A percentile compares a stretch with the other conserved stretches of the same genome.
phyloP scores from a whole-genome alignment of 2,113 vertebrate genomes.

The Pyrgilauda ruficollis region DNA sequence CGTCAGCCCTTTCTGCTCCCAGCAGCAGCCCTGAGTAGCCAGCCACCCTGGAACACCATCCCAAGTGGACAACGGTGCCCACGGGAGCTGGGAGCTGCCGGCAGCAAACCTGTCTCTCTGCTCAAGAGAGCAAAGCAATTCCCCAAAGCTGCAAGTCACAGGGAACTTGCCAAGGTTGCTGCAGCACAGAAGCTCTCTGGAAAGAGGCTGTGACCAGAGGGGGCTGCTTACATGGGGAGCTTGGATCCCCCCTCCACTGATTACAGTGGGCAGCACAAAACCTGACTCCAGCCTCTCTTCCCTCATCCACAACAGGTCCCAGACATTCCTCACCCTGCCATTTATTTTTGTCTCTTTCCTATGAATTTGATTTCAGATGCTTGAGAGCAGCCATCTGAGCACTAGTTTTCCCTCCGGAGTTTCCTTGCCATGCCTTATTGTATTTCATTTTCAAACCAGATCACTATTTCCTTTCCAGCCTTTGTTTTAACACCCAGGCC shows the following conservation, averaged over 20 bases:
- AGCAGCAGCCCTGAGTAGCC: not conserved
- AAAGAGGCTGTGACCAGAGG: not conserved
- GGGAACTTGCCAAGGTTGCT: not conserved
- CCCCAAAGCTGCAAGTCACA: not conserved
- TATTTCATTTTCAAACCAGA: not conserved
- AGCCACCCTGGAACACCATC: not conserved
- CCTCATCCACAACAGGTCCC: not conserved
- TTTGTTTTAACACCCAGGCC: not conserved
- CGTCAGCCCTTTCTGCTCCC: accelerated
- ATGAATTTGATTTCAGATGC: not conserved
- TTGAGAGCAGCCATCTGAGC: not conserved
- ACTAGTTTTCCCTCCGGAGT: not conserved
- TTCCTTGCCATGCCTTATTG: not conserved
- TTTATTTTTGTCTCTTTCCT: not conserved
- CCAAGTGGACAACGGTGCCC: accelerated
- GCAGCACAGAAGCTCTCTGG: not conserved
- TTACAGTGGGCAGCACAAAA: not conserved
- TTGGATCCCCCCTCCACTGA: accelerated
- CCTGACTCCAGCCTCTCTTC: not conserved
- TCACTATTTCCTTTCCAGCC: conserved; percentile 4
- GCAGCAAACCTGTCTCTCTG: not conserved
- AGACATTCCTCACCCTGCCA: not conserved
- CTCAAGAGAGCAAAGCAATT: not conserved
- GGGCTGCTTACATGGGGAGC: accelerated
- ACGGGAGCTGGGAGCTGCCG: not conserved